phyloP scores from a whole-genome alignment of 2,888 invertebrate genomes.

The Drosophila mimica region DNA sequence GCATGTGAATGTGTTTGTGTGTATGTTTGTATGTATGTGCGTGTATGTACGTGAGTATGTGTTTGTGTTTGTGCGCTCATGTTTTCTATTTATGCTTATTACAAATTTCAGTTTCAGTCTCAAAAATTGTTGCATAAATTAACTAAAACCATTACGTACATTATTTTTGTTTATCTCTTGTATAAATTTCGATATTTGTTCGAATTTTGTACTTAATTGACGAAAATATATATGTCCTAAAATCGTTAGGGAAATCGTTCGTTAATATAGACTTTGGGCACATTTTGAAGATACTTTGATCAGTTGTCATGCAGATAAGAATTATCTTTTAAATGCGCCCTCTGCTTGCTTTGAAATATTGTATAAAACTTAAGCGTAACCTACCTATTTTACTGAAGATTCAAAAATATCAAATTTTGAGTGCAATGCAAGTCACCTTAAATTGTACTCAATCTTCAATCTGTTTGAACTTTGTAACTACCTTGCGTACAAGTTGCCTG shows the following conservation, averaged over 20 bases:
- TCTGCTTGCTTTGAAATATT: neutral
- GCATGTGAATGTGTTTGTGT: conserved; percentile 21
- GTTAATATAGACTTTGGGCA: conserved; percentile 15
- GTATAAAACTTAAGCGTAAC: neutral
- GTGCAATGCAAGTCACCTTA: conserved; percentile 7
- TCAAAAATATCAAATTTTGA: conserved; percentile 13
- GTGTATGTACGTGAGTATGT: conserved; percentile 18
- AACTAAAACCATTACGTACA: conserved; percentile 71
- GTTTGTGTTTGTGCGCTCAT: conserved; percentile 19
- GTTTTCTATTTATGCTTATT: conserved; percentile 66
- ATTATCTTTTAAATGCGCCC: neutral
- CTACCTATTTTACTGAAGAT: conserved; percentile 10
- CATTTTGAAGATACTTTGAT: neutral
- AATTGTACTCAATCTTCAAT: conserved; percentile 21
- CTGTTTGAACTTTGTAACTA: conserved; percentile 37
- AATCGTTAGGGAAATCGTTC: conserved; percentile 65
- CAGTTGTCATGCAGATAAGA: neutral
- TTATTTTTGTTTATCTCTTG: conserved; percentile 23
- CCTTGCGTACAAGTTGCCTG: conserved; percentile 9
- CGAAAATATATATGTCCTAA: conserved; percentile 26
- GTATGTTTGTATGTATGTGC: conserved; percentile 22
- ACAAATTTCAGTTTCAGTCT: conserved; percentile 80
- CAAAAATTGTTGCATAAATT: conserved; percentile 79
- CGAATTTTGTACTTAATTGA: conserved; percentile 37
- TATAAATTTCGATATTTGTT: conserved; percentile 17